Base-by-base conservation (phyloP, 2,888 invertebrate species). In the Euplexia lucipara region DNA sequence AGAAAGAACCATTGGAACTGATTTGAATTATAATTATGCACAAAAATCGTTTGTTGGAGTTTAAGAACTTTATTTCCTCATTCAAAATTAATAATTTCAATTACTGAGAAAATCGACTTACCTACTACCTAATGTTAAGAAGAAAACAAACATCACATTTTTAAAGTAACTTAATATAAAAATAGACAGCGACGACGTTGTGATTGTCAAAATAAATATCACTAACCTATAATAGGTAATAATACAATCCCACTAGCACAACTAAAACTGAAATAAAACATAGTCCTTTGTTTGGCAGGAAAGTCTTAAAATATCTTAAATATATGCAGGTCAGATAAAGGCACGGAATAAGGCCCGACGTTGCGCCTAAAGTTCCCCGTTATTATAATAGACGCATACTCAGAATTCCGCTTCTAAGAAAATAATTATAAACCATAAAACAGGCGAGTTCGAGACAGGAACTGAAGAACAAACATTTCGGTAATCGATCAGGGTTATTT, bases 401-500 rank as follows among this genome's bases (percentile, higher is more conserved):
- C 16, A 45, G 54, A 61, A 71, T 62, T 52, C 30, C 2, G 16
- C 14, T 77, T 71, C 63, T 39, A 42, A 37, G 63, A 71, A 77
- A 37, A 76, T 26, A 37, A 51, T 35, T n/a, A n/a, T n/a, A n/a
- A n/a, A 32, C 16, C 42, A 9, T 20, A 14, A 37, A 59, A 45
- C 14, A 10, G 35, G 26, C 61, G 26, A 41, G 41, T 42, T 54
- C 34, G 12, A 30, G 14, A 42, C 22, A 51, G 26, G 18, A 68
- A 44, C 30, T 48, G 5, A 10, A 51, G 14, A 56, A 20, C 16
- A 30, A 16, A 48, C 6, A 20, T 22, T 22, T 30, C 7, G 32
- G n/a, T 22, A 20, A 32, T 32, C 14, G 32, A 14, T 52, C 32
- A 32, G 9, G 18, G n/a, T 41, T 16, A 3, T n/a, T 18, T 26